Evolutionary conservation across 2,113 vertebrate species (phyloP).

Genomic region (Corapipo altera): DNA sequence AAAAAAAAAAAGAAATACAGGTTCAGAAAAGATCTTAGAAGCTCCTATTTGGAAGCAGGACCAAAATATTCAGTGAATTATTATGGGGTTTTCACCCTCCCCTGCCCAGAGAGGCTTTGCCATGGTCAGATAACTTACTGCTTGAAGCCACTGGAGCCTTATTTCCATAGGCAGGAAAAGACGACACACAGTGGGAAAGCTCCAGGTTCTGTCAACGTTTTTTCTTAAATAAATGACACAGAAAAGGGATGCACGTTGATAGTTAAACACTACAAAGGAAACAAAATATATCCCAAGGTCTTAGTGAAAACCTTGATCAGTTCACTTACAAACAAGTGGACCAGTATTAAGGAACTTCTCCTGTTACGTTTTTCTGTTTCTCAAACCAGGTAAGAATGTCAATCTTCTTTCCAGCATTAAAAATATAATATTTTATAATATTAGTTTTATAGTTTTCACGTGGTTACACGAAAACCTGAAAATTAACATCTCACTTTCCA

Average conservation of each 20-base stretch:
- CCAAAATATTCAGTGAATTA: background rate
- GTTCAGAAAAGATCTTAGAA: background rate
- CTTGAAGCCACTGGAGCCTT: background rate
- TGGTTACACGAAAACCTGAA: background rate
- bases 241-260: background rate
- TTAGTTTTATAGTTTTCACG: background rate
- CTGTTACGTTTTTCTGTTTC: background rate
- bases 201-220: background rate
- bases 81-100: background rate
- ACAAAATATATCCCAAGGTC: background rate
- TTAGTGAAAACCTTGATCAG: background rate
- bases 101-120: background rate
- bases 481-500: background rate
- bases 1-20: background rate
- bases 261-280: background rate
- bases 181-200: background rate
- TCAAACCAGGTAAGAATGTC: background rate
- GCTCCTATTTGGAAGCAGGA: background rate
- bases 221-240: background rate
- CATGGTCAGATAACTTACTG: background rate
- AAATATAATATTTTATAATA: accelerated
- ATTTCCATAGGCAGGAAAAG: background rate
- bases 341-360: background rate
- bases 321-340: background rate
- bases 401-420: background rate